A percentile compares a stretch with the other conserved stretches of the same genome.
phyloP scores from a whole-genome alignment of 2,797 vertebrate species.

The Paguma larvata region DNA sequence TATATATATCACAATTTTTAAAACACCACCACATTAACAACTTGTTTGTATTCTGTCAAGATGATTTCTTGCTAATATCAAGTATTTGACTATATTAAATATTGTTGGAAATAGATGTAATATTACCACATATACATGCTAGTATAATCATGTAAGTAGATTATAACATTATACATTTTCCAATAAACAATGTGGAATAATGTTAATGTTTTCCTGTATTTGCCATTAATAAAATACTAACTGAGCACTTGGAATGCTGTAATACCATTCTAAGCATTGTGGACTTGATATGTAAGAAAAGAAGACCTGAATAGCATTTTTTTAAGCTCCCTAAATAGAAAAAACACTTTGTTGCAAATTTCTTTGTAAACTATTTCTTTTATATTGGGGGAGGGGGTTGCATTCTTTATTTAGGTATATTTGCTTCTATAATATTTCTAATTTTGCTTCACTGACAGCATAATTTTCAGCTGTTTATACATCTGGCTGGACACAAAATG shows the following conservation, averaged over 20 bases:
- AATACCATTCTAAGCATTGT: neutral
- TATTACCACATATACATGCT: neutral
- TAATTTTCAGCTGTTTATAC: slow-evolving; percentile 57
- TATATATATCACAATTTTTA: too few species aligned
- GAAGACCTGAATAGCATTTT: neutral
- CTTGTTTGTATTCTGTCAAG: neutral
- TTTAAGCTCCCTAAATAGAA: neutral
- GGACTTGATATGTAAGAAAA: neutral
- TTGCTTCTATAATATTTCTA: slow-evolving; percentile 34
- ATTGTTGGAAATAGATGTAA: neutral
- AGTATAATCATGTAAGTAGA: neutral
- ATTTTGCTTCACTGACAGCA: neutral
- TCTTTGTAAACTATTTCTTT: neutral
- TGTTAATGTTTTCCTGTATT: neutral
- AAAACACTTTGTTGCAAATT: neutral
- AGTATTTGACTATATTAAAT: neutral
- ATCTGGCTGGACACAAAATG: slow-evolving; percentile 66
- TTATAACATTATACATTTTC: neutral
- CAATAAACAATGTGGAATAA: neutral
- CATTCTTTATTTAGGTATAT: neutral
- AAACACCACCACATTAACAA: neutral
- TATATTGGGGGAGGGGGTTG: neutral
- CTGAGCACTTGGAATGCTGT: neutral
- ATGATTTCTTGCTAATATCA: neutral
- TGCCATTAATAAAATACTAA: neutral